Evolutionary conservation across 2,797 vertebrate genomes (phyloP), one percentile per base, ranked within the genome.

Genomic region (Xiphorhynchus erythropygius): DNA sequence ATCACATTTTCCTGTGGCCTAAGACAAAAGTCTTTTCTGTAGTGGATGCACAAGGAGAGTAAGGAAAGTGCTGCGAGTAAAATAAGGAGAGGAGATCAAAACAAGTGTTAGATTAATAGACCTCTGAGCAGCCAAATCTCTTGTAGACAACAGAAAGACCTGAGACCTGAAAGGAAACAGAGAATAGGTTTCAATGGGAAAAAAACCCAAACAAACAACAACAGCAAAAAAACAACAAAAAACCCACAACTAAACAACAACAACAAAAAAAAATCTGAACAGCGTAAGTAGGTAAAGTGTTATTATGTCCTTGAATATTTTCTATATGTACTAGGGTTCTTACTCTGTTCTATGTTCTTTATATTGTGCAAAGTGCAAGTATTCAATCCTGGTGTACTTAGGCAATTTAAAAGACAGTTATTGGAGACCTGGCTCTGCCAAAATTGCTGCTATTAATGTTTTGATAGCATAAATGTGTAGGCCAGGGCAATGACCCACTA

Each of bases 11-110:
- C 87, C 52, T 81, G 52, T 44, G 55, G 44, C 60, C 68, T 83
- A 35, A 65, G 69, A 89, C 74, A 93, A 93, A 93, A 83, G 50
- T 52, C 21, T 87, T 95, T 94, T 93, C 42, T 80, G 39, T 52
- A 22, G 63, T 75, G 22, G 44, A 59, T 80, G 56, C 16, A 75
- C 70, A 90, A 64, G 22, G 33, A 85, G 30, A 52, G 13, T 25
- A 41, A 63, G 24, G 56, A 27, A 78, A 50, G 18, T 60, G 24
- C 23, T 46, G 27, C 30, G 15, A 77, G 25, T 49, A 27, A 94
- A 68, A 60, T 39, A 65, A 69, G 13, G 14, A 53, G 33, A 84
- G 28, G 32, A 39, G 21, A 64, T 69, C 56, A 75, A 77, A 89
- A 75, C 23, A 47, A 63, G 18, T 63, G 27, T 59, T 57, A 49